Percentiles rank a stretch among this genome's conserved stretches.
These are phyloP conservation scores for Cosmia pyralina DNA, from an alignment of 2,888 invertebrate species.

Conservation along the genomic window DNA sequence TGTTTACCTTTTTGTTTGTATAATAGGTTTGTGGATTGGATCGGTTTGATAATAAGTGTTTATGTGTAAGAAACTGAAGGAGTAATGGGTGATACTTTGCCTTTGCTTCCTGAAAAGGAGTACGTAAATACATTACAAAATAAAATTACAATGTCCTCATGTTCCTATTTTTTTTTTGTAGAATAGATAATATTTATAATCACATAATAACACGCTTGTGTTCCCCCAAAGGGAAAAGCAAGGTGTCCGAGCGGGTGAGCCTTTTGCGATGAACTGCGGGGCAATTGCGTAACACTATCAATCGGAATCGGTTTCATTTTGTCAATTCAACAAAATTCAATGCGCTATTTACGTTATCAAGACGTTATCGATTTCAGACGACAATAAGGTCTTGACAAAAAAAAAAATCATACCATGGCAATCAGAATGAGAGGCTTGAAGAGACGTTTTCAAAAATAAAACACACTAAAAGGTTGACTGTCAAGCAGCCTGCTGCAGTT, in stretches of 20 bases:
- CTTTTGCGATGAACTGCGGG: background rate
- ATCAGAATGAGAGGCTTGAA: background rate
- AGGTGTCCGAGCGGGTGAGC: background rate
- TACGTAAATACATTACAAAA: constrained; percentile 42
- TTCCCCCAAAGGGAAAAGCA: background rate
- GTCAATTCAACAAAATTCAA: no score
- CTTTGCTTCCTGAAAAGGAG: constrained; percentile 68
- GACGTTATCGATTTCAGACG: background rate
- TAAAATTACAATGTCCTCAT: background rate
- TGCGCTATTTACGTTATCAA: no score
- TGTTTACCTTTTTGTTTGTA: constrained; percentile 38
- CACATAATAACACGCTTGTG: background rate
- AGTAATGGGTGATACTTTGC: constrained; percentile 68
- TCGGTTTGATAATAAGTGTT: constrained; percentile 32
- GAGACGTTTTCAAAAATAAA: background rate
- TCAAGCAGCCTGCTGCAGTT: background rate
- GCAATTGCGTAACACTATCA: no score
- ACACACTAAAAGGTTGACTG: background rate
- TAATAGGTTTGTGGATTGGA: constrained; percentile 39
- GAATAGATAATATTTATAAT: background rate
- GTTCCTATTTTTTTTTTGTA: background rate
- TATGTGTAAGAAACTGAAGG: constrained; percentile 9
- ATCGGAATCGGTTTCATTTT: no score
- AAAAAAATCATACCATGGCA: background rate
- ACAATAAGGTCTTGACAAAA: background rate